Base-by-base conservation (phyloP, 2,888 invertebrate species). In the Yponomeuta plumbellus region DNA sequence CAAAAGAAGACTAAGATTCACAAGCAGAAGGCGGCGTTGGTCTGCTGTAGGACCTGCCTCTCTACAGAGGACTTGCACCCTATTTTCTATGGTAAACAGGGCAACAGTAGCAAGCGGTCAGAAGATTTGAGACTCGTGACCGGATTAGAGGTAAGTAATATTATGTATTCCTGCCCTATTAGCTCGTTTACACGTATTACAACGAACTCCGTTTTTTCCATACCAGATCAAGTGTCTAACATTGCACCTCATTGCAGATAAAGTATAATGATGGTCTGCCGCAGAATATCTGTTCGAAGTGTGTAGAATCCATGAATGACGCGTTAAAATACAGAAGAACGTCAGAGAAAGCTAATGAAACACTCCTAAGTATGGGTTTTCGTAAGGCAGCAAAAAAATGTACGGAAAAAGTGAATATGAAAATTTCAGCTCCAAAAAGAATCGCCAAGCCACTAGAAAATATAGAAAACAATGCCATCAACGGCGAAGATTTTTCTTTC, bases 241-340 rank as follows among this genome's bases (percentile, higher is more conserved):
- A 26, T 34, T 11, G 11, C n/a, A 26, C 61, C 56, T n/a, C 40
- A 22, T 62, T 78, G 79, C 74, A 87, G 87, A 86, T 88, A 13
- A 84, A 76, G 75, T 71, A 72, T 61, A 76, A 86, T 17, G 88
- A 88, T 68, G 84, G 86, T 0, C 68, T 88, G 0, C 84, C 88
- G 1, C 87, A 88, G 69, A 81, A 80, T 68, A 86, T 88, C n/a
- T 88, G 88, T 66, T 66, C 73, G 0, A 70, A 71, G 8, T 88
- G 88, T 59, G 66, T 80, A 44, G 75, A 81, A 11, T 71, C 71
- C 0, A 72, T 86, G 68, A 79, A 81, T 57, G 66, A 69, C 0
- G 80, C 80, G 0, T 66, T 88, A 10, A 78, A 81, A 61, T 87
- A 88, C 67, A 74, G 88, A 40, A 73, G 76, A 17, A 82, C 72